Base-by-base conservation (phyloP, 2,797 vertebrate species). In the Amblyopsis hoosieri region DNA sequence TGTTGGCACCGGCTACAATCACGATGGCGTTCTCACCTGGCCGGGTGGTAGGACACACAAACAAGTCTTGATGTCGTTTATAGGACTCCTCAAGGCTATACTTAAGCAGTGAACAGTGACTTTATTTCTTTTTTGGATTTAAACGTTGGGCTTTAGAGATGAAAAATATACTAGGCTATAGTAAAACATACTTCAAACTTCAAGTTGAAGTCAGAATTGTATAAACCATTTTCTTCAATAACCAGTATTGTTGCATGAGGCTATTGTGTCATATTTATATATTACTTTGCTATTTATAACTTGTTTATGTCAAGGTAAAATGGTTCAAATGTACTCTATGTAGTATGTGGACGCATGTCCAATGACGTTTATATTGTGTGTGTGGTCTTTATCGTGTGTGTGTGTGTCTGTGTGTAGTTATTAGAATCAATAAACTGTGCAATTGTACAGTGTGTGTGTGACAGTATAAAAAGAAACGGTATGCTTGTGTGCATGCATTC, bases 21-120 rank as follows among this genome's bases (percentile, higher is more conserved):
- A 98, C 93, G 54, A 99, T 97, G 85, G 95, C 94, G 62, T 99
- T 99, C 88, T 98, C 93, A 80, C 97, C 98, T 99, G 86, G 45
- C 29, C 57, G 71, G 11, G 54, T 31, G 29, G 19, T 15, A 11
- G 23, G 42, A 50, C 7, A 19, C 12, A 52, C 13, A 13, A 11
- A 31, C 52, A 13, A 17, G 19, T 11, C 2, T 11, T 23, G 17
- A 31, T 6, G n/a, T 7, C 12, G 6, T 48, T 14, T 48, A 14
- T 3, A 48, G 12, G 47, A 48, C 12, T 48, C n/a, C 45, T 47
- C 12, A 48, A 48, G 11, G 11, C 47, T 48, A 48, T 48, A 48
- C 12, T 48, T 48, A 48, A 3, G 47, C 9, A 10, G 9, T 47
- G 45, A 47, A 47, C 13, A 10, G 4, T 12, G 31, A 29, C 23